These are phyloP conservation scores for Ischnura elegans DNA, from an alignment of 2,888 invertebrate species.

Conservation along the genomic window DNA sequence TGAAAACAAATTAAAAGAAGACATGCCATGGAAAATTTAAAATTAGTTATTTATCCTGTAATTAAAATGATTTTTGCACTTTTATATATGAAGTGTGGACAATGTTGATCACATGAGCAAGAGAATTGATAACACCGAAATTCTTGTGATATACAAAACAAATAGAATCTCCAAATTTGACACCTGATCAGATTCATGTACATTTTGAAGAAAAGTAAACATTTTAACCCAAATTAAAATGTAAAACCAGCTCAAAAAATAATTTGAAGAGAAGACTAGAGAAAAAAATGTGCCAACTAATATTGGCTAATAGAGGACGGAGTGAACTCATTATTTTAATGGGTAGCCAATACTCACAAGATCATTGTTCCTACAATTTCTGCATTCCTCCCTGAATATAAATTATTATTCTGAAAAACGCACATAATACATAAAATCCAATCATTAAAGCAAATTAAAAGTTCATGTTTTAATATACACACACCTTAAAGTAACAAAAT, in stretches of 20 bases:
- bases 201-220: constrained; percentile 8
- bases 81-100: constrained; percentile 32
- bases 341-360: no score
- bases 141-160: not conserved
- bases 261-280: not conserved
- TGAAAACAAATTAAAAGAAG: not conserved
- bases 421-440: no score
- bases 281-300: no score
- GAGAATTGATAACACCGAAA: not conserved
- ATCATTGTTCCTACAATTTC: no score
- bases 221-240: not conserved
- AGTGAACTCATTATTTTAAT: no score
- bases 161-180: not conserved
- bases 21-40: constrained; percentile 13
- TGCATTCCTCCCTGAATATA: no score
- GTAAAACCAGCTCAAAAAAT: not conserved
- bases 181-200: not conserved
- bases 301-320: no score
- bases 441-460: no score
- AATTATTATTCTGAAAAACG: no score
- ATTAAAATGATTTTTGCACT: constrained; percentile 21
- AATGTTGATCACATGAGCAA: not conserved
- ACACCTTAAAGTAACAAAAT: no score
- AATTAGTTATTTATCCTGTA: not conserved
- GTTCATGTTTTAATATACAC: no score